Evolutionary conservation across 1,140 invertebrate genomes (phyloP).

Genomic region (Trissolcus basalis): DNA sequence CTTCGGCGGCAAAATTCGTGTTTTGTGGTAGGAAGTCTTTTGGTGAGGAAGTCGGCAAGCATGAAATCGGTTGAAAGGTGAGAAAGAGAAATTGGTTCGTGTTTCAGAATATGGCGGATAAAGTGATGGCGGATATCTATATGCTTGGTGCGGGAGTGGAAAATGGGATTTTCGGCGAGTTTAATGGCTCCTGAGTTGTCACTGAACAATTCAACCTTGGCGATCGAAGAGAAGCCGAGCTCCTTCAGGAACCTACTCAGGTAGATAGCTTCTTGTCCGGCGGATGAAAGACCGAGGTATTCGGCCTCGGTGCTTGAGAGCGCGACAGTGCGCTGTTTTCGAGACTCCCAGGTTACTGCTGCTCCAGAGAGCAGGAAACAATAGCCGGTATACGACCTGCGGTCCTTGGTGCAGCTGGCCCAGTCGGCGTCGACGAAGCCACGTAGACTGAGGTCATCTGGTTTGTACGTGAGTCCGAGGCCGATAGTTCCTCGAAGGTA

Average conservation of each 20-base stretch:
- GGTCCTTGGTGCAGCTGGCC: constrained; percentile 58
- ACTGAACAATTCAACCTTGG: constrained; percentile 7
- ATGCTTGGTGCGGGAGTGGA: constrained; percentile 59
- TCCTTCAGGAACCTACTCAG: constrained; percentile 26
- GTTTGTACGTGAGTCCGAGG: constrained; percentile 24
- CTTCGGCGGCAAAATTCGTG: no score
- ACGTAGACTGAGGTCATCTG: background rate
- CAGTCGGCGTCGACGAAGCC: constrained; percentile 65
- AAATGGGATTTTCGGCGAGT: constrained; percentile 30
- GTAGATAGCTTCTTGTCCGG: constrained; percentile 12
- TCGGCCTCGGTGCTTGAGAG: constrained; percentile 48
- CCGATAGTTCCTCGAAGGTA: constrained; percentile 52
- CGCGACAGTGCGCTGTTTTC: constrained; percentile 65
- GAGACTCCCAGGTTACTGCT: constrained; percentile 62
- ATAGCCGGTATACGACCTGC: constrained; percentile 63
- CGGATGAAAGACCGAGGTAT: constrained; percentile 15
- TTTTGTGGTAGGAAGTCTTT: constrained; percentile 20
- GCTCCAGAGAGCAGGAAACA: constrained; percentile 48
- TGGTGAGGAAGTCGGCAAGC: constrained; percentile 55
- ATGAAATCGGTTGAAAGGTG: constrained; percentile 35
- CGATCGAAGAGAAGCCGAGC: constrained; percentile 10
- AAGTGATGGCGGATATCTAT: constrained; percentile 61
- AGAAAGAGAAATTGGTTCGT: constrained; percentile 27
- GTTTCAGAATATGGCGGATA: constrained; percentile 46
- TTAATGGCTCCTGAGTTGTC: constrained; percentile 55